A percentile compares a stretch with the other conserved stretches of the same genome.
These are phyloP conservation scores for Mesocentrotus franciscanus DNA, from an alignment of 53 echinoderm and acorn worm genomes.

Conservation along the genomic window DNA sequence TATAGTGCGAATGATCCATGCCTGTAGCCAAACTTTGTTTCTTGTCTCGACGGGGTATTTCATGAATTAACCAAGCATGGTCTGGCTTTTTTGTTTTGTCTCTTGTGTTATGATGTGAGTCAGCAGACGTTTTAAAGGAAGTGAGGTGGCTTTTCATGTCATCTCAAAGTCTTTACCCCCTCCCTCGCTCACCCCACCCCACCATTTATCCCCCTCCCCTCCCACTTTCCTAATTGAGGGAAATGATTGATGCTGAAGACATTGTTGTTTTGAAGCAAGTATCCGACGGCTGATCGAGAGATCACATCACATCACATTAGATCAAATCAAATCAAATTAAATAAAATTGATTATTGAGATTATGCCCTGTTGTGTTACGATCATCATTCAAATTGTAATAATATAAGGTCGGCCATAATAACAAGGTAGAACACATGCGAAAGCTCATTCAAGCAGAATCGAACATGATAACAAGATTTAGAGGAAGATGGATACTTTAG, in stretches of 20 bases:
- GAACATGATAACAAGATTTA: too few species aligned
- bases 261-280: neutral
- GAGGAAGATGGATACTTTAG: too few species aligned
- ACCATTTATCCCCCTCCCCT: neutral
- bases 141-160: constrained; percentile 6
- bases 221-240: neutral
- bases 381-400: too few species aligned
- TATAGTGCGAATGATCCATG: neutral
- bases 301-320: neutral
- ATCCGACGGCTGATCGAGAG: neutral
- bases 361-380: too few species aligned
- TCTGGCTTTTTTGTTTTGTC: neutral
- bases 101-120: constrained; percentile 6
- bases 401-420: too few species aligned
- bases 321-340: too few species aligned
- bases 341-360: too few species aligned
- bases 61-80: neutral
- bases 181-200: neutral
- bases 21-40: neutral
- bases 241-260: neutral
- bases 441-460: too few species aligned
- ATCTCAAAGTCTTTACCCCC: neutral
- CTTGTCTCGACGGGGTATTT: neutral
- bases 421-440: too few species aligned
- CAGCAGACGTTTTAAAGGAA: neutral